Conservation (phyloP, 2,797 vertebrate species). For the Gadopsis marmoratus region DNA sequence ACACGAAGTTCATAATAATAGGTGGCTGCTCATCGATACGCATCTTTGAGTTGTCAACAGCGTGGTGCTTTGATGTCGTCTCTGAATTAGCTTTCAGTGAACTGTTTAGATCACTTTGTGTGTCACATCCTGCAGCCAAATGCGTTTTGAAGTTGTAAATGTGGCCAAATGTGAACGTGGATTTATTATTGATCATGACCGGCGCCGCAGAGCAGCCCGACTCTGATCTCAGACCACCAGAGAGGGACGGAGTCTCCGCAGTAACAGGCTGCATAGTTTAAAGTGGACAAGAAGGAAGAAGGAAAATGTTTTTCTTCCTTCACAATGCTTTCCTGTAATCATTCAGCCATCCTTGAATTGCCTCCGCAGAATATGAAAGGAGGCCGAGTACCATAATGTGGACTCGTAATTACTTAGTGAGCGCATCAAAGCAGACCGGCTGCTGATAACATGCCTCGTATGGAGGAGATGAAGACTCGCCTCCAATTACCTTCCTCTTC, state of each 20-base stretch:
- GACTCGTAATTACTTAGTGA: constrained; percentile 59
- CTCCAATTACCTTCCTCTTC: constrained; percentile 39
- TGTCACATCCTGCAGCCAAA: neutral
- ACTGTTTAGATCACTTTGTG: neutral
- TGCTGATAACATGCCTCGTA: constrained; percentile 47
- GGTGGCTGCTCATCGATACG: neutral
- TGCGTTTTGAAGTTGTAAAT: neutral
- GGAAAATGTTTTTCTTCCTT: neutral
- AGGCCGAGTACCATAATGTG: constrained; percentile 36
- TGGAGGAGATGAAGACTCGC: constrained; percentile 6
- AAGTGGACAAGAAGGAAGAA: constrained; percentile 13
- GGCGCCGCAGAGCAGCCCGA: neutral
- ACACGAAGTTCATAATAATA: neutral
- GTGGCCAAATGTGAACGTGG: neutral
- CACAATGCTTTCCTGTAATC: constrained; percentile 43
- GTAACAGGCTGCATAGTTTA: constrained; percentile 8
- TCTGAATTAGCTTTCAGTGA: neutral
- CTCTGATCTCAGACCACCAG: constrained; percentile 34
- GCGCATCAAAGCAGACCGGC: constrained; percentile 59
- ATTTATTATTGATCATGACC: neutral
- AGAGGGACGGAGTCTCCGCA: neutral
- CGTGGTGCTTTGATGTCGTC: neutral
- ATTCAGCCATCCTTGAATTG: constrained; percentile 37
- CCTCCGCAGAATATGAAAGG: constrained; percentile 55
- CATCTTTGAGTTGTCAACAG: neutral